Base-by-base conservation (phyloP, 2,888 invertebrate species). In the Flexamia atlantica region DNA sequence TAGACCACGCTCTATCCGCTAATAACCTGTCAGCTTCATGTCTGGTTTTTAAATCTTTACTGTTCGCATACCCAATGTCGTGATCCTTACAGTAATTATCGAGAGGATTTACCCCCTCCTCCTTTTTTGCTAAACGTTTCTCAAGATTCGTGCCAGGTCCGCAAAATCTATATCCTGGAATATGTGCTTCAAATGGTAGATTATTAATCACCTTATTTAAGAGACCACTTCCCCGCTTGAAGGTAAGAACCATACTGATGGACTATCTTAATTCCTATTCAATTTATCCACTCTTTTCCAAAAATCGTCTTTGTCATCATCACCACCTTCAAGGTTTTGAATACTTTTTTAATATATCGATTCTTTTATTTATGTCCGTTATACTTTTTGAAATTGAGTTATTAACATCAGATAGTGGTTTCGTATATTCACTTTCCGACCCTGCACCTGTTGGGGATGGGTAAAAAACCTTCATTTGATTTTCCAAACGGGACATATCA, bases 151-250 rank as follows among this genome's bases (percentile, higher is more conserved):
- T 87, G 25, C 76, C 85, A 50, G 70, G 86, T n/a, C 86, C 86
- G 46, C 85, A 86, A 30, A 70, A 86, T n/a, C 83, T 25, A 46
- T 85, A 85, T 2, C 86, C 85, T 9, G 85, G 86, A 25, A 87
- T 60, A 81, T 87, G 86, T 32, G 82, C 79, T 83, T 83, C 84
- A n/a, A 82, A 42, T 12, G 85, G 82, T 20, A 86, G 30, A 20
- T 81, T 57, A 23, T 81, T 82, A 40, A 64, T 83, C 9, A 83
- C 17, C 25, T 72, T 79, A 30, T 85, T 85, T 17, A 85, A 28
- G 17, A 83, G 64, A 64, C 30, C 17, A 64, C 64, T 30, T 28
- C 28, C 64, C 14, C 17, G 64, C 30, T 64, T 64, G 64, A 64
- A 28, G 64, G 5, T 1, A 5, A 64, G 20, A 30, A 64, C 64